Evolutionary conservation across 1,140 invertebrate species (phyloP).

Genomic region (Ericerus pela): DNA sequence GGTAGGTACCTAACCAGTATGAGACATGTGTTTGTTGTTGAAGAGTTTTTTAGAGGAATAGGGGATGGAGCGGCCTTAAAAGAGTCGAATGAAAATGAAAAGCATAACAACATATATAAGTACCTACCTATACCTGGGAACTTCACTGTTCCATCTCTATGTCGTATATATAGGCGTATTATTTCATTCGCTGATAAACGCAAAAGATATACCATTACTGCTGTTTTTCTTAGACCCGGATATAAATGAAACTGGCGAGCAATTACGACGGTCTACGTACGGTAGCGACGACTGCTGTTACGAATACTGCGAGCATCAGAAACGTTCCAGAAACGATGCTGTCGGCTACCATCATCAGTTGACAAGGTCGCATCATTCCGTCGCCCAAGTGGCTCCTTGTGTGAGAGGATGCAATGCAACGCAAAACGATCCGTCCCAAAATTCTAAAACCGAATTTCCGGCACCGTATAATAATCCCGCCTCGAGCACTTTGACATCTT

Average conservation of each 20-base stretch:
- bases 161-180: too few species aligned
- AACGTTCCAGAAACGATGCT: background rate
- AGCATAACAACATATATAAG: too few species aligned
- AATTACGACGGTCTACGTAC: slow-evolving; percentile 1
- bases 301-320: background rate
- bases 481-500: background rate
- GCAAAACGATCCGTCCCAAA: background rate
- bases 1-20: too few species aligned
- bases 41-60: too few species aligned
- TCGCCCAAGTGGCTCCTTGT: background rate
- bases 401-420: background rate
- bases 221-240: too few species aligned
- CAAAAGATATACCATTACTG: too few species aligned
- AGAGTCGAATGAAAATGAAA: too few species aligned
- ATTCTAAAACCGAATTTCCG: background rate
- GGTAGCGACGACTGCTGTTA: background rate
- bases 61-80: too few species aligned
- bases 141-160: too few species aligned
- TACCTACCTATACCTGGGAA: too few species aligned
- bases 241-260: background rate
- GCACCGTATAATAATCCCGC: background rate
- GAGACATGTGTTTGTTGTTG: too few species aligned
- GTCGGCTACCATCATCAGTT: background rate
- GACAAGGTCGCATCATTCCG: background rate
- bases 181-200: too few species aligned